Percentiles rank a stretch among this genome's conserved stretches.
phyloP scores from a whole-genome alignment of 30 jellyfish, hydroid and myxozoan species.

The Rhopilema esculentum region DNA sequence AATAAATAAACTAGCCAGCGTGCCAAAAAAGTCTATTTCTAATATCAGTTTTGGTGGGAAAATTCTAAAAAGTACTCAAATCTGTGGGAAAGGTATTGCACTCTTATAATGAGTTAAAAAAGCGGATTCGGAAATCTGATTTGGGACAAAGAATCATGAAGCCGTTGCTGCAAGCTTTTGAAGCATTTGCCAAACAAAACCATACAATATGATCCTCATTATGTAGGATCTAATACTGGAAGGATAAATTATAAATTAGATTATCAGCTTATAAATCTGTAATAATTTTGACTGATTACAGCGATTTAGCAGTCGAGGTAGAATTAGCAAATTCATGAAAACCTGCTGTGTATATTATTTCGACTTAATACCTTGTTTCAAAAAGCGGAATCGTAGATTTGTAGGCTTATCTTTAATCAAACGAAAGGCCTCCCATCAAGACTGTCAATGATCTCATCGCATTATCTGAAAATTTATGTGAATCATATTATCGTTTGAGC shows the following conservation, averaged over 20 bases:
- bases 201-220: neutral
- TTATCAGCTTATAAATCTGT: constrained; percentile 10
- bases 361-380: neutral
- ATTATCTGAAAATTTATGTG: too few species aligned
- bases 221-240: neutral
- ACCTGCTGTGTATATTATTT: constrained; percentile 7
- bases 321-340: neutral
- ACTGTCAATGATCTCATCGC: neutral
- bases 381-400: neutral
- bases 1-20: too few species aligned
- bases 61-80: neutral
- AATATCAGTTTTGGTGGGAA: neutral
- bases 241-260: constrained; percentile 20
- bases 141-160: neutral
- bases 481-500: too few species aligned
- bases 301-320: neutral
- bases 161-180: neutral
- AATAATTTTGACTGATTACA: constrained; percentile 6
- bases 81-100: neutral
- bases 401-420: neutral
- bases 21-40: neutral
- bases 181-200: neutral
- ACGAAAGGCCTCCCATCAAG: constrained; percentile 30
- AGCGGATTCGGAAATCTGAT: constrained; percentile 30
- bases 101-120: neutral